These are phyloP conservation scores for Mimas tiliae DNA, from an alignment of 2,888 invertebrate species.

Conservation along the genomic window DNA sequence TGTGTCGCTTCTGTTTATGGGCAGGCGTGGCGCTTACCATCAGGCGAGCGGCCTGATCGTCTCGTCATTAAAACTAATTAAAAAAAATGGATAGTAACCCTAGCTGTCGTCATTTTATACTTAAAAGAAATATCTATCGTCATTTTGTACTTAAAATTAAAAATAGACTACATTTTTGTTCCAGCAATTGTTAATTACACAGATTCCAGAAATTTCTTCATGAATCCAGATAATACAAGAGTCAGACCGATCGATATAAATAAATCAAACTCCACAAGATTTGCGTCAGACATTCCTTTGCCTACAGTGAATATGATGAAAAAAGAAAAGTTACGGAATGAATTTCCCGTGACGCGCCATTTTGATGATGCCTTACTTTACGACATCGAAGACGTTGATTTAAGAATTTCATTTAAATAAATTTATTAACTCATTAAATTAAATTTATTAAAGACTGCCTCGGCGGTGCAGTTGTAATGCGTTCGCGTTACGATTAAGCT, in stretches of 20 bases:
- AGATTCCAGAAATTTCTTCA: neutral
- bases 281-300: neutral
- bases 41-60: too few species aligned
- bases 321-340: neutral
- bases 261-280: neutral
- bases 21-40: too few species aligned
- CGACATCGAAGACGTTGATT: slow-evolving; percentile 32
- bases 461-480: too few species aligned
- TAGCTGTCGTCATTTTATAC: too few species aligned
- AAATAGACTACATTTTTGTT: neutral
- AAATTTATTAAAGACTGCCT: too few species aligned
- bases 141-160: too few species aligned
- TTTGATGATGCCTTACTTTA: slow-evolving; percentile 30
- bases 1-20: too few species aligned
- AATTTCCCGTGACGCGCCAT: slow-evolving; percentile 28
- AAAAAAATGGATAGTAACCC: too few species aligned
- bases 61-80: too few species aligned
- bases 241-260: neutral
- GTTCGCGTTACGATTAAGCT: too few species aligned
- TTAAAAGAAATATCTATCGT: too few species aligned
- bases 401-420: slow-evolving; percentile 32
- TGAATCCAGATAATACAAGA: neutral
- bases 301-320: neutral
- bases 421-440: too few species aligned
- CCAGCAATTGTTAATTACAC: neutral